Percentiles rank a stretch among this genome's conserved stretches.
Evolutionary conservation across 2,113 vertebrate genomes (phyloP).

Genomic region (Sinocyclocheilus grahami): DNA sequence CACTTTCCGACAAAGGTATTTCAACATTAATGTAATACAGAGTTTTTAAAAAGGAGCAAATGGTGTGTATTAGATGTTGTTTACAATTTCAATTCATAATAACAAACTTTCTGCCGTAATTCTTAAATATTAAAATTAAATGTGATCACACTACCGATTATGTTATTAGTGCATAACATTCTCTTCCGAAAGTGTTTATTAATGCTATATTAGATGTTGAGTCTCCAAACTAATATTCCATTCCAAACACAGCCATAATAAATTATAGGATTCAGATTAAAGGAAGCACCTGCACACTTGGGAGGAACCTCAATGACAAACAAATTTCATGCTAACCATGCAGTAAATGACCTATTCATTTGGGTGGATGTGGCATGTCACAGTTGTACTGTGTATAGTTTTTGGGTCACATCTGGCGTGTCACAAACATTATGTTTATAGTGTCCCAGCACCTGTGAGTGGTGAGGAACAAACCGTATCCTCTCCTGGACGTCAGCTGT

Average conservation of each 20-base stretch:
- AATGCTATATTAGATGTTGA: not conserved
- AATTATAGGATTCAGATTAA: not conserved
- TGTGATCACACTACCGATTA: not conserved
- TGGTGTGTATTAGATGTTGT: not conserved
- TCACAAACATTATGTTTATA: not conserved
- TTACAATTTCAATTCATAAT: not conserved
- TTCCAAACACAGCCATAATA: not conserved
- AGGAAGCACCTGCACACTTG: constrained; percentile 23
- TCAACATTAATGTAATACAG: not conserved
- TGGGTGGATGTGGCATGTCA: not conserved
- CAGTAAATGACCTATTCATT: not conserved
- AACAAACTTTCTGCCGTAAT: not conserved
- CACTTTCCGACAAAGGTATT: not conserved
- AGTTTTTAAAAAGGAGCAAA: not conserved
- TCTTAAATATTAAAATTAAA: not conserved
- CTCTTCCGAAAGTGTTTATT: too few species aligned
- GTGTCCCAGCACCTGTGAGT: not conserved
- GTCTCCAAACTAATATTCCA: not conserved
- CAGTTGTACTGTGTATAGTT: not conserved
- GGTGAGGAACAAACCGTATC: not conserved
- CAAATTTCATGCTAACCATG: not conserved
- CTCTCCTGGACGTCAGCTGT: constrained; percentile 41
- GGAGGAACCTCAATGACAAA: constrained; percentile 5
- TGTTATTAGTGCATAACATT: too few species aligned
- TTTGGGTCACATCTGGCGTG: constrained; percentile 10